phyloP scores from a whole-genome alignment of 2,113 vertebrate species.

The Tringa solitaria region DNA sequence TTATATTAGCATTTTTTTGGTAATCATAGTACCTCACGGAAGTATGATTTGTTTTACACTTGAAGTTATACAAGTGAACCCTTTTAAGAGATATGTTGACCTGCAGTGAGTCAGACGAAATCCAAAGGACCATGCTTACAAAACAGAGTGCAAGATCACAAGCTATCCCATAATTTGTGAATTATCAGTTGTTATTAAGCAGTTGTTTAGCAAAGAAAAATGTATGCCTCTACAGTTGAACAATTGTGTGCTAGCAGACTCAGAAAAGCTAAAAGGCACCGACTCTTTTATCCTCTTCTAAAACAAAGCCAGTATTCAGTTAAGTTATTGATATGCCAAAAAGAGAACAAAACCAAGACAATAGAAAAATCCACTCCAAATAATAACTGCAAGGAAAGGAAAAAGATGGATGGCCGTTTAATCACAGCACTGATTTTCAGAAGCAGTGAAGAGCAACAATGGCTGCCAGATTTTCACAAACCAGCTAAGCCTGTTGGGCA shows the following conservation, averaged over 20 bases:
- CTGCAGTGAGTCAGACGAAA: neutral
- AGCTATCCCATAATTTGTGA: neutral
- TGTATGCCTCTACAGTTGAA: neutral
- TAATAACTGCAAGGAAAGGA: neutral
- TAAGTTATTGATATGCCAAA: neutral
- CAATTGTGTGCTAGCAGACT: fast-evolving
- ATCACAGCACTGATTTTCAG: neutral
- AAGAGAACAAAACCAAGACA: neutral
- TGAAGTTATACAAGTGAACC: neutral
- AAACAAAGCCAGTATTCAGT: neutral
- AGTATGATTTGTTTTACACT: neutral
- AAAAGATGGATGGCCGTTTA: neutral
- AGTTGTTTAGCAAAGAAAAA: neutral
- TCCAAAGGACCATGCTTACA: neutral
- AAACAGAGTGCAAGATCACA: neutral
- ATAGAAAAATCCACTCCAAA: neutral
- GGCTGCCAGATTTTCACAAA: constrained; percentile 5
- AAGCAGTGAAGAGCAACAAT: neutral
- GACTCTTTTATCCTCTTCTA: neutral
- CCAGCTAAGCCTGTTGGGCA: neutral
- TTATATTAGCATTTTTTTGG: neutral
- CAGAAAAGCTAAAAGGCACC: neutral
- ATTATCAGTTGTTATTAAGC: neutral
- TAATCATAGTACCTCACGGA: neutral
- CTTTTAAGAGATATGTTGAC: fast-evolving